Evolutionary conservation across 2,113 vertebrate species (phyloP).

Genomic region (Bagarius yarrelli): DNA sequence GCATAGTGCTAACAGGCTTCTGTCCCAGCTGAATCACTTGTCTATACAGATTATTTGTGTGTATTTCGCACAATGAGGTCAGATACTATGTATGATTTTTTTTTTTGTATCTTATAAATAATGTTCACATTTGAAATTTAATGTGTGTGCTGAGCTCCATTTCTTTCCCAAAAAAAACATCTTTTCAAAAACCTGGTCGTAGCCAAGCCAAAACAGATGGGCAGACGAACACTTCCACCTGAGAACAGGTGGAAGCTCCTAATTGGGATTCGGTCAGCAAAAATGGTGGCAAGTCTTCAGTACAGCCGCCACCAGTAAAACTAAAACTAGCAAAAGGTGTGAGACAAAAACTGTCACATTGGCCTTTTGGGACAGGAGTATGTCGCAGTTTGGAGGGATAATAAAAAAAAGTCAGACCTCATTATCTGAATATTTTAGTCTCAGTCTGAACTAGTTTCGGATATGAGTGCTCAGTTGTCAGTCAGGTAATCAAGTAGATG

Average conservation of each 20-base stretch:
- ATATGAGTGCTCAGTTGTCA: constrained; percentile 10
- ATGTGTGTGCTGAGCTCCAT: constrained; percentile 52
- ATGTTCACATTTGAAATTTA: constrained; percentile 44
- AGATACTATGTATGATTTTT: too few relatives aligned
- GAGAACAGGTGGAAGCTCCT: constrained; percentile 63
- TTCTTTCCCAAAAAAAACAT: constrained; percentile 43
- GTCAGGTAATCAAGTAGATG: constrained; percentile 5
- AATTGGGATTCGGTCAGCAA: constrained; percentile 61
- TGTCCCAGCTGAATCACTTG: too few relatives aligned
- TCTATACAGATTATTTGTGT: too few relatives aligned
- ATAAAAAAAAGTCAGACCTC: constrained; percentile 26
- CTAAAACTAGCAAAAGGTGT: constrained; percentile 17
- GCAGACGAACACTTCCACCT: constrained; percentile 41
- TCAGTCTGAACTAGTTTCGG: not conserved
- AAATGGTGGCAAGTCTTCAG: constrained; percentile 46
- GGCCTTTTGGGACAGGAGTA: constrained; percentile 25
- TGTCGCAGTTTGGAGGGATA: not conserved
- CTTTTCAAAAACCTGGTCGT: constrained; percentile 34
- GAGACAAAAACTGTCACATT: constrained; percentile 7
- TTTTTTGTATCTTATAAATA: too few relatives aligned
- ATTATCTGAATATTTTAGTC: constrained; percentile 30
- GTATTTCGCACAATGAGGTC: too few relatives aligned
- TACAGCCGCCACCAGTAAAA: constrained; percentile 51
- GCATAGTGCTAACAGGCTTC: too few relatives aligned
- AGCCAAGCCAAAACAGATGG: constrained; percentile 57